Evolutionary conservation across 2,888 invertebrate genomes (phyloP), one percentile per base, ranked within the genome.

Genomic region (Unio delphinus): DNA sequence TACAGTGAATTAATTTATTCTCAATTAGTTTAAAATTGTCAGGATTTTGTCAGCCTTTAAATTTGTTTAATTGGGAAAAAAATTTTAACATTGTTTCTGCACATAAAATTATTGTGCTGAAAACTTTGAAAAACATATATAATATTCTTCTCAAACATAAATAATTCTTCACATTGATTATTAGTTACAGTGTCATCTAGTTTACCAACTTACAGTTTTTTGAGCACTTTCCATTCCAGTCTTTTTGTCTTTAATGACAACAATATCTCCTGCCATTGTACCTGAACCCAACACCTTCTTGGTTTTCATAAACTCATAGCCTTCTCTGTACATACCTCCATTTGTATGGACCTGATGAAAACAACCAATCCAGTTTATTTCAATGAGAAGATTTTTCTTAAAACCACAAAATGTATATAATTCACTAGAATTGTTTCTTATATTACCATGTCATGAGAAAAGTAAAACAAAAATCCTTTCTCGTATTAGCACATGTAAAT

Each of bases 231-330:
- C 73, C 20, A 67, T 58, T 17, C 69, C 79, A 4, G 80, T 79
- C 55, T 67, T 74, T 30, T 68, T 80, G 68, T 83, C 83, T 70
- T 83, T 75, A 11, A 81, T 72, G 15, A 83, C 79, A 18, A 81
- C 60, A n/a, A 83, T 82, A 63, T 83, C 81, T 30, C 83, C 83
- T 23, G 81, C 81, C 15, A 72, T 71, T 62, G 76, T 80, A 18
- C 83, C 83, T 64, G 69, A 79, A 4, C 85, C 85, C 17, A 85
- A 73, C 18, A 82, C 72, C 61, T 78, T 65, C 28, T 74, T 64
- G 18, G 79, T 74, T 28, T 74, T 80, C 4, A 28, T 61, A 68
- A 81, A 82, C 30, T 76, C 75, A 64, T 61, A 62, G 2, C 68
- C 72, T 55, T 76, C 75, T 61, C 77, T 70, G 62, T 79, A 79